Percentiles rank a stretch among this genome's conserved stretches.
Evolutionary conservation across 1,140 invertebrate species (phyloP).

Genomic region (Aphaenogaster rudis): DNA sequence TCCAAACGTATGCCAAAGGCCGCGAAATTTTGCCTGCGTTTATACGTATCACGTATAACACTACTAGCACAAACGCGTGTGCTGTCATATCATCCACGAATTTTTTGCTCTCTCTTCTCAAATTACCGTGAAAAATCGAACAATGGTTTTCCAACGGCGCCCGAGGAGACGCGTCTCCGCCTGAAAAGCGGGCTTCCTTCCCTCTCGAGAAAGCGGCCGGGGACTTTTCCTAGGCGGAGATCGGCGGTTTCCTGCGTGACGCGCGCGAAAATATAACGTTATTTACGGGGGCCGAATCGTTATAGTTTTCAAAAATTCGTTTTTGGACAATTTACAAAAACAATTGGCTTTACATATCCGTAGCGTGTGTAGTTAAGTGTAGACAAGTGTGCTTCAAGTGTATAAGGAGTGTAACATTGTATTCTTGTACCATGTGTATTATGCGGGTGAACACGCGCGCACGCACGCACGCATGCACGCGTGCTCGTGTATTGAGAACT

Average conservation of each 20-base stretch:
- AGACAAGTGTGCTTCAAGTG: conserved; percentile 69
- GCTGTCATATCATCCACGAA: conserved; percentile 38
- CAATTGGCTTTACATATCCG: conserved; percentile 88
- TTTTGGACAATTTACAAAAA: conserved; percentile 86
- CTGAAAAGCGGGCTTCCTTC: conserved; percentile 27
- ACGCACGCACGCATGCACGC: conserved; percentile 80
- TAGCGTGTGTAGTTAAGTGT: conserved; percentile 84
- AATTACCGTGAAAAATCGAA: conserved; percentile 52
- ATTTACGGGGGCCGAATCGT: conserved; percentile 64
- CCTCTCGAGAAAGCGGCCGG: neutral
- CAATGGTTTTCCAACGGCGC: conserved; percentile 55
- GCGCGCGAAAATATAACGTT: conserved; percentile 57
- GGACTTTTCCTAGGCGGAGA: conserved; percentile 40
- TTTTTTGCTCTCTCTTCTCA: conserved; percentile 19
- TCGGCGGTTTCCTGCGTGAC: conserved; percentile 58
- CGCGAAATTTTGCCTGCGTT: conserved; percentile 77
- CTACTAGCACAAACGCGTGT: conserved; percentile 58
- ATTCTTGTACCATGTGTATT: conserved; percentile 40
- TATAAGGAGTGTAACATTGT: conserved; percentile 66
- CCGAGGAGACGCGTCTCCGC: conserved; percentile 56
- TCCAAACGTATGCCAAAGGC: conserved; percentile 84
- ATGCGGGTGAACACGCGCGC: conserved; percentile 77
- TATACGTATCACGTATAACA: conserved; percentile 17
- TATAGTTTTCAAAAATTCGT: conserved; percentile 61
- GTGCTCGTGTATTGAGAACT: conserved; percentile 77